Evolutionary conservation across 1,140 invertebrate species (phyloP).

Genomic region (Drosophila ficusphila): DNA sequence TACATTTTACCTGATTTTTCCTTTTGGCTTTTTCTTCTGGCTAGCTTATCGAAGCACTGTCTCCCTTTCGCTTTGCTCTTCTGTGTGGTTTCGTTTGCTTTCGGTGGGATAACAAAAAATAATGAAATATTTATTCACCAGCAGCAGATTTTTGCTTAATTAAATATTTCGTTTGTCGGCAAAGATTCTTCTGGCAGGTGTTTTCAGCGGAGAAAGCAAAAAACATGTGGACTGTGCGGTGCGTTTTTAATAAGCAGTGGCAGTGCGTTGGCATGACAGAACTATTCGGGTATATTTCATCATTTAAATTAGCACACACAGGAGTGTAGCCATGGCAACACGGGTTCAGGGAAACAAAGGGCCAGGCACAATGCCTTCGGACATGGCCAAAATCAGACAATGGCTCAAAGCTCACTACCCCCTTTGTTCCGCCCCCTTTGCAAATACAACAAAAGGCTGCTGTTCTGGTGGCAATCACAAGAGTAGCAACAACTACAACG

Average conservation of each 20-base stretch:
- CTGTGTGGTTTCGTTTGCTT: slow-evolving; percentile 40
- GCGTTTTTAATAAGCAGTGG: slow-evolving; percentile 55
- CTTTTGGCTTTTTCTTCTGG: slow-evolving; percentile 25
- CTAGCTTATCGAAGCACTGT: slow-evolving; percentile 54
- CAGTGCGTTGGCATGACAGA: slow-evolving; percentile 35
- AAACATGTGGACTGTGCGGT: slow-evolving; percentile 4
- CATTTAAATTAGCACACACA: slow-evolving; percentile 75
- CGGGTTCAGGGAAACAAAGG: slow-evolving; percentile 12
- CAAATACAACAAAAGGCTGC: slow-evolving; percentile 63
- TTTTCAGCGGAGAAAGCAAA: slow-evolving; percentile 6
- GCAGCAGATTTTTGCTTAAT: slow-evolving; percentile 77
- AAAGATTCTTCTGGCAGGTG: slow-evolving; percentile 34
- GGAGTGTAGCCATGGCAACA: slow-evolving; percentile 53
- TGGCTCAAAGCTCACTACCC: slow-evolving; percentile 43
- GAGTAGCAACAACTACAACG: slow-evolving; percentile 29
- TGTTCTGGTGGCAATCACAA: slow-evolving; percentile 36
- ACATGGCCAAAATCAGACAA: slow-evolving; percentile 63
- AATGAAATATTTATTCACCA: slow-evolving; percentile 51
- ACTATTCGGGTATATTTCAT: slow-evolving; percentile 58
- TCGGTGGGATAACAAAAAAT: slow-evolving; percentile 32
- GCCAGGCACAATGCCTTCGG: slow-evolving; percentile 32
- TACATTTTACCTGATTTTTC: slow-evolving; percentile 50
- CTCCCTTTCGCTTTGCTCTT: slow-evolving; percentile 17
- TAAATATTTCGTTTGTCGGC: slow-evolving; percentile 68
- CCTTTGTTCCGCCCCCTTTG: neutral